A percentile compares a stretch with the other conserved stretches of the same genome.
Evolutionary conservation across 1,140 invertebrate species (phyloP).

Genomic region (Steinernema feltiae): DNA sequence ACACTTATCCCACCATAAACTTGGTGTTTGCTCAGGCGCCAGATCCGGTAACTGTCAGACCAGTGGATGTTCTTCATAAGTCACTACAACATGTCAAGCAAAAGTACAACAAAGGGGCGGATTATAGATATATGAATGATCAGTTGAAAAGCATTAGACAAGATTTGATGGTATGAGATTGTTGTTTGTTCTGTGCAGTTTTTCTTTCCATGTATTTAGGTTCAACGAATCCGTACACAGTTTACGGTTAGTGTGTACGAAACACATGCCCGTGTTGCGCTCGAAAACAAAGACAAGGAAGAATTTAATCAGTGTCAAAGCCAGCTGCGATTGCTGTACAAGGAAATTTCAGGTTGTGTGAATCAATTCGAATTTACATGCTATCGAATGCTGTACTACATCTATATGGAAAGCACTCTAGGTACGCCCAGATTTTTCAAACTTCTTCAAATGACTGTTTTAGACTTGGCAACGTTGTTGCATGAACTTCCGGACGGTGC

Average conservation of each 20-base stretch:
- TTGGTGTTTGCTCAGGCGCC: constrained; percentile 68
- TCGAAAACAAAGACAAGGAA: constrained; percentile 93
- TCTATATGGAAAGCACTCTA: constrained; percentile 89
- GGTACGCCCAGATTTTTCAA: constrained; percentile 64
- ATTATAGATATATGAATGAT: constrained; percentile 86
- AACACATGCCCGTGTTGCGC: constrained; percentile 88
- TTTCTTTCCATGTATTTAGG: constrained; percentile 62
- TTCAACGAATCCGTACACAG: constrained; percentile 84
- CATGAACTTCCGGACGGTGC: constrained; percentile 72
- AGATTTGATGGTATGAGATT: constrained; percentile 79
- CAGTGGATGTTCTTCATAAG: constrained; percentile 74
- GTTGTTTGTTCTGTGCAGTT: constrained; percentile 13
- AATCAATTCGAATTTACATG: constrained; percentile 83
- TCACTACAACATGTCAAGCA: constrained; percentile 82
- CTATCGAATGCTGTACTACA: constrained; percentile 90
- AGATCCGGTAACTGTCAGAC: constrained; percentile 80
- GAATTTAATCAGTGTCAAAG: constrained; percentile 99
- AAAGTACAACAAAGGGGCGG: constrained; percentile 77
- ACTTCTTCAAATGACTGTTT: constrained; percentile 31
- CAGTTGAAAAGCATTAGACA: constrained; percentile 96
- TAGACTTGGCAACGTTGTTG: constrained; percentile 84
- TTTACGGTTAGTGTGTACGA: constrained; percentile 96
- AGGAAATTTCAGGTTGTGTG: constrained; percentile 67
- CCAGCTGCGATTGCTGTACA: constrained; percentile 84
- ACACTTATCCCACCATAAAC: too few relatives aligned